Percentiles rank a stretch among this genome's conserved stretches.
Evolutionary conservation across 2,888 invertebrate species (phyloP).

Genomic region (Molorchus minor): DNA sequence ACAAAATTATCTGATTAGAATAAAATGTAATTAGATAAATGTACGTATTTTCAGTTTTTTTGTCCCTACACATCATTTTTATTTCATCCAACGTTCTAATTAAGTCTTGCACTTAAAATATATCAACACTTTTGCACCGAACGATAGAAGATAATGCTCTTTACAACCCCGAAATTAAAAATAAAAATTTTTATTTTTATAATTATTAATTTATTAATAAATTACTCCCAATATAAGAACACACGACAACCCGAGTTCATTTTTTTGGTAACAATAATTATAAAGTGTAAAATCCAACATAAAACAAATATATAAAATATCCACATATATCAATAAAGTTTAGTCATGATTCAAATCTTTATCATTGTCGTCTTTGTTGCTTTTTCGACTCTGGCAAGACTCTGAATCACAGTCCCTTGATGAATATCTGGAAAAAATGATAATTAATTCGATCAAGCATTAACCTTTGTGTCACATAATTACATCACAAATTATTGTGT

Average conservation of each 20-base stretch:
- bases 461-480: conserved; percentile 4
- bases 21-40: conserved; percentile 30
- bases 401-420: conserved; percentile 51
- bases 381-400: conserved; percentile 49
- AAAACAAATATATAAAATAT: conserved; percentile 19
- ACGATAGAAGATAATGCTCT: no score
- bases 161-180: no score
- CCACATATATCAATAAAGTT: conserved; percentile 24
- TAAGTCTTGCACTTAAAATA: no score
- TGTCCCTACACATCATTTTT: not conserved
- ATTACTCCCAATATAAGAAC: no score
- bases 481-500: conserved; percentile 22
- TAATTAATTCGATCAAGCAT: not conserved
- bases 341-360: conserved; percentile 28
- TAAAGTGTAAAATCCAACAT: conserved; percentile 1
- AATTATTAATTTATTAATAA: no score
- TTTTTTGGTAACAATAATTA: conserved; percentile 3
- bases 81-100: no score
- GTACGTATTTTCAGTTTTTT: not conserved
- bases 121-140: no score
- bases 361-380: conserved; percentile 47
- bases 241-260: no score
- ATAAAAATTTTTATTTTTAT: no score
- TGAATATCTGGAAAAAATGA: conserved; percentile 46
- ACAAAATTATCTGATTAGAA: conserved; percentile 43